phyloP scores from a whole-genome alignment of 2,888 invertebrate genomes.

The Ochropacha duplaris region DNA sequence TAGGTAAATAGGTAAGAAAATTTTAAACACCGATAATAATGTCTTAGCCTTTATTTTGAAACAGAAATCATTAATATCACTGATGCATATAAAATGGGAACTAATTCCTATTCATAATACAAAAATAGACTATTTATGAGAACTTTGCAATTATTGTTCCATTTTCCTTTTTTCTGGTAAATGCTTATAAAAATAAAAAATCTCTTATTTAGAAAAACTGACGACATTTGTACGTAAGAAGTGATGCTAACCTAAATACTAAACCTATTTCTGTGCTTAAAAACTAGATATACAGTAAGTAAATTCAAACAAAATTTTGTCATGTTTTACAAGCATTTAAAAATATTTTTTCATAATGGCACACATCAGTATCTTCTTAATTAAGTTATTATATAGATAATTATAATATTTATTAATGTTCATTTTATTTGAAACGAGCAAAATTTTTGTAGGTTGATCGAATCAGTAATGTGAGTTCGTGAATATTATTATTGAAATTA shows the following conservation, averaged over 20 bases:
- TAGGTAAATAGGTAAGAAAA: too few species aligned
- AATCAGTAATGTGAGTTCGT: too few species aligned
- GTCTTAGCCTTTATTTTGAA: neutral
- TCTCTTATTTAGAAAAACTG: neutral
- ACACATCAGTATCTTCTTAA: neutral
- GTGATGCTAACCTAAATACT: too few species aligned
- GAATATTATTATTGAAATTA: too few species aligned
- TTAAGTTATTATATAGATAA: neutral
- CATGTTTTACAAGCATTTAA: neutral
- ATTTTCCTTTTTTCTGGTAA: neutral
- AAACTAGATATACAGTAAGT: neutral
- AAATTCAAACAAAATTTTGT: neutral
- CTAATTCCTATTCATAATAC: neutral
- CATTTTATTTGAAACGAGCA: too few species aligned
- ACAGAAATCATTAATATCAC: neutral
- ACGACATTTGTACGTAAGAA: too few species aligned
- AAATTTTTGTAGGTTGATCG: too few species aligned
- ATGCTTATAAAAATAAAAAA: slow-evolving; percentile 1
- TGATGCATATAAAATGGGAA: neutral
- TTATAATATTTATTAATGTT: too few species aligned
- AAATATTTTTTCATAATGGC: neutral
- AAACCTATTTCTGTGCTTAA: neutral
- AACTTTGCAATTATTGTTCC: neutral
- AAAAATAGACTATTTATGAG: neutral
- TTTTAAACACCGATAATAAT: neutral